These are phyloP conservation scores for Drosophila longiperda DNA, from an alignment of 2,888 invertebrate species.

Conservation along the genomic window DNA sequence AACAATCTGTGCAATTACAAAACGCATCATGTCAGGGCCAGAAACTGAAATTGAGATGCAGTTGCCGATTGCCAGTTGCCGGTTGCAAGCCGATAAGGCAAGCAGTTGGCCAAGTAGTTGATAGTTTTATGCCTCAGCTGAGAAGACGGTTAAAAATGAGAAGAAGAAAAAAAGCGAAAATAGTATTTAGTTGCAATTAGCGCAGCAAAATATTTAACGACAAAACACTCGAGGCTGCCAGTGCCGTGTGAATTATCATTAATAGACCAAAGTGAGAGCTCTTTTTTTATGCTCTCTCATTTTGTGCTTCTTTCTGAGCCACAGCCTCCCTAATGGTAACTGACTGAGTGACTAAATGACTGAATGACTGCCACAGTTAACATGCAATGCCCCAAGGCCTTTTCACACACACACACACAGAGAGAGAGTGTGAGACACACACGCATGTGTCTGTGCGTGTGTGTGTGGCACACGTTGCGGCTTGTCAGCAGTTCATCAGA, in stretches of 20 bases:
- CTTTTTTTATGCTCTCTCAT: conserved; percentile 10
- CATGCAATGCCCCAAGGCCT: conserved; percentile 48
- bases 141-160: conserved; percentile 42
- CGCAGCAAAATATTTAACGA: conserved; percentile 71
- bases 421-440: background rate
- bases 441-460: background rate
- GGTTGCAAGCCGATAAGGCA: conserved; percentile 6
- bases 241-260: conserved; percentile 76
- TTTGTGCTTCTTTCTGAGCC: conserved; percentile 16
- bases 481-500: conserved; percentile 50
- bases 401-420: background rate
- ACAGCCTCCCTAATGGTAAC: conserved; percentile 56
- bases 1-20: conserved; percentile 55
- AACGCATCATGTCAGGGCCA: conserved; percentile 68
- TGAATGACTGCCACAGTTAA: conserved; percentile 3
- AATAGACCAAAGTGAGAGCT: conserved; percentile 74
- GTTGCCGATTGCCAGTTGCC: conserved; percentile 5
- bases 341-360: conserved; percentile 11
- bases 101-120: conserved; percentile 29
- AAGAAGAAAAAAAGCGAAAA: conserved; percentile 15
- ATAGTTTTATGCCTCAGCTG: conserved; percentile 62
- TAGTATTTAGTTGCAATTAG: conserved; percentile 65
- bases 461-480: conserved; percentile 6
- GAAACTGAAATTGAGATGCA: conserved; percentile 26
- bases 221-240: conserved; percentile 50